Percentiles rank a stretch among this genome's conserved stretches.
Conservation (phyloP, 2,797 vertebrate species). For the Euthynnus affinis region DNA sequence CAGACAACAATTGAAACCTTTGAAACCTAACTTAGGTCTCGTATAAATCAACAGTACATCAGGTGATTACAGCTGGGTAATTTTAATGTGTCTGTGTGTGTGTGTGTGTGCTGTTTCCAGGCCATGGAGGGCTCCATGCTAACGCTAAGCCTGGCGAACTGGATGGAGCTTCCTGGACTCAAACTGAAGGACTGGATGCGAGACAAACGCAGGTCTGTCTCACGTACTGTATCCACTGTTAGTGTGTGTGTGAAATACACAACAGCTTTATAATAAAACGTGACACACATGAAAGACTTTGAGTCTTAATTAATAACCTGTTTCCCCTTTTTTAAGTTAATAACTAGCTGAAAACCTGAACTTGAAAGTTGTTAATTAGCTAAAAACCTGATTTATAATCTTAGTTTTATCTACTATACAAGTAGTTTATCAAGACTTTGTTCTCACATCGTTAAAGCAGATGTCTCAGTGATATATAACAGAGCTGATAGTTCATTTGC, state of each 20-base stretch:
- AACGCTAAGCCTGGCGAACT: conserved; percentile 88
- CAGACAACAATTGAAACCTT: neutral
- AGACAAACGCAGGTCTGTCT: conserved; percentile 87
- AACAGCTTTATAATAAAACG: too few species aligned
- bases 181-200: conserved; percentile 89
- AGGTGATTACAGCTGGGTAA: neutral
- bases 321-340: too few species aligned
- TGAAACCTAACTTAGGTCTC: neutral
- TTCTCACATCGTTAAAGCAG: neutral
- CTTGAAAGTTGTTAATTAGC: too few species aligned
- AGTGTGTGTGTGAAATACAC: too few species aligned
- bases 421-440: neutral
- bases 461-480: too few species aligned
- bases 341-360: too few species aligned
- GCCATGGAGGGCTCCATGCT: conserved; percentile 90
- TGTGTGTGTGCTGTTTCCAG: conserved; percentile 62
- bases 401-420: neutral
- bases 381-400: too few species aligned
- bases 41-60: neutral
- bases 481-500: neutral
- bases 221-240: neutral
- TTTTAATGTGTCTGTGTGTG: neutral
- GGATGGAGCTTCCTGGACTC: conserved; percentile 90
- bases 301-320: too few species aligned
- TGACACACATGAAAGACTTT: too few species aligned